These are phyloP conservation scores for Sarotherodon lohbergeri DNA, from an alignment of 2,113 vertebrate genomes.

Conservation along the genomic window DNA sequence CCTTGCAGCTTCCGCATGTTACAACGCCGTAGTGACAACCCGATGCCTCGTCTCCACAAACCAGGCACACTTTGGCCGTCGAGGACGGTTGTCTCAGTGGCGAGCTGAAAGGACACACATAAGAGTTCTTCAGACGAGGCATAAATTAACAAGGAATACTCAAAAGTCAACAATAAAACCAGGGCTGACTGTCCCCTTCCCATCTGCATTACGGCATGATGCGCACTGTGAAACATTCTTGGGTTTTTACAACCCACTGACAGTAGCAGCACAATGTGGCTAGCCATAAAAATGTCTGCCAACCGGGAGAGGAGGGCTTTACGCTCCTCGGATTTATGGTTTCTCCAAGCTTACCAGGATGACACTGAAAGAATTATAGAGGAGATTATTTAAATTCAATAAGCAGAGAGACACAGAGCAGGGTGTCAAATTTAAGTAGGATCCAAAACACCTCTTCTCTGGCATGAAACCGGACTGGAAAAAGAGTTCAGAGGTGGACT, in stretches of 20 bases:
- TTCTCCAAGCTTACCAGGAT: not conserved
- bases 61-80: slow-evolving; percentile 96
- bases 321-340: slow-evolving; percentile 31
- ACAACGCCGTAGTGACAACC: slow-evolving; percentile 98
- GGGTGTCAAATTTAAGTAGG: slow-evolving; percentile 23
- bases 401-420: slow-evolving; percentile 9
- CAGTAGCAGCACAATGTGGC: slow-evolving; percentile 31
- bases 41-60: slow-evolving; percentile 96
- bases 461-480: not conserved
- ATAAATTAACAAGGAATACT: slow-evolving; percentile 1
- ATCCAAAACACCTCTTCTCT: not conserved
- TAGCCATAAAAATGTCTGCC: slow-evolving; percentile 29
- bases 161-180: slow-evolving; percentile 14
- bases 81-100: slow-evolving; percentile 91
- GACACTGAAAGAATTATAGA: slow-evolving; percentile 36
- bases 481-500: not conserved
- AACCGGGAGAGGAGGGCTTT: not conserved
- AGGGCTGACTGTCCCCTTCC: not conserved
- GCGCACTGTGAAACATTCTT: slow-evolving; percentile 26
- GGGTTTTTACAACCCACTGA: slow-evolving; percentile 20
- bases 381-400: slow-evolving; percentile 46
- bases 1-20: slow-evolving; percentile 98
- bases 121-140: not conserved
- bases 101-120: slow-evolving; percentile 77
- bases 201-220: not conserved